These are phyloP conservation scores for Planococcus citri DNA, from an alignment of 1,140 invertebrate species.

Conservation along the genomic window DNA sequence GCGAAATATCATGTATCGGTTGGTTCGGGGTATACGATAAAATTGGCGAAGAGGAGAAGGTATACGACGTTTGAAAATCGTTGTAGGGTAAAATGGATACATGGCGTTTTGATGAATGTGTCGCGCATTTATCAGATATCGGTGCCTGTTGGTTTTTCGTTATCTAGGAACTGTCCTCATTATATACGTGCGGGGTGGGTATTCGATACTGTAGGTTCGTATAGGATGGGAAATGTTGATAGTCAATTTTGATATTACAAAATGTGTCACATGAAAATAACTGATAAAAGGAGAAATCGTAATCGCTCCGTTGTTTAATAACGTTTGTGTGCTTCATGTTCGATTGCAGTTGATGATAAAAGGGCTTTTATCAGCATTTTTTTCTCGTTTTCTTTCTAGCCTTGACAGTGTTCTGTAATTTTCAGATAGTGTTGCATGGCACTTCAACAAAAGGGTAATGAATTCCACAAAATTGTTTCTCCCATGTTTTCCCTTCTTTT, in stretches of 20 bases:
- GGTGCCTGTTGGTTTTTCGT: conserved; percentile 17
- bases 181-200: conserved; percentile 7
- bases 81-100: conserved; percentile 10
- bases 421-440: neutral
- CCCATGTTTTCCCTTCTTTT: too few relatives aligned
- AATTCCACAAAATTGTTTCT: too few relatives aligned
- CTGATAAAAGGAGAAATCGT: conserved; percentile 19
- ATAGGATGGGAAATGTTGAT: conserved; percentile 16
- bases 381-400: neutral
- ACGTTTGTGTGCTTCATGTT: conserved; percentile 16
- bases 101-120: conserved; percentile 14
- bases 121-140: conserved; percentile 13
- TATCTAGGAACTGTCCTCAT: conserved; percentile 13
- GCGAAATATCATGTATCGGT: neutral
- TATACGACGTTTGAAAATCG: conserved; percentile 4
- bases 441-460: too few relatives aligned
- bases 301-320: conserved; percentile 19
- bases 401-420: neutral
- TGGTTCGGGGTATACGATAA: neutral
- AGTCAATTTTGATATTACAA: conserved; percentile 19
- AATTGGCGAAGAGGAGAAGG: neutral
- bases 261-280: conserved; percentile 19
- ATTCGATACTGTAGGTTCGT: neutral
- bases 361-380: neutral
- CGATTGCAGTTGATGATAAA: neutral